Conservation (phyloP, 2,113 vertebrate species). For the Ceratotherium simum region DNA sequence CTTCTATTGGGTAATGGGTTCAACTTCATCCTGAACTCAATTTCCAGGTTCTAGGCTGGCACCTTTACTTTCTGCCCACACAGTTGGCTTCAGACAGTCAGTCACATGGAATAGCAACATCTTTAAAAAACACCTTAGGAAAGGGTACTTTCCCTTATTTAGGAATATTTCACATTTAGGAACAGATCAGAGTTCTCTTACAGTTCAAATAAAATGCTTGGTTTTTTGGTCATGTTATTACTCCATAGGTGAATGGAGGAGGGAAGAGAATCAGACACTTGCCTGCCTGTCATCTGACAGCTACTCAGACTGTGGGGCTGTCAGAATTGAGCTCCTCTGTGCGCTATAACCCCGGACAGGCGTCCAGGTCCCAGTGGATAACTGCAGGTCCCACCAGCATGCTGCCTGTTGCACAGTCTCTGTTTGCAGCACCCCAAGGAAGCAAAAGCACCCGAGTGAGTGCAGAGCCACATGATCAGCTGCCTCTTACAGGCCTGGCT, state of each 20-base stretch:
- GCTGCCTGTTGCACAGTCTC: neutral
- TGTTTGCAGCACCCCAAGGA: conserved; percentile 27
- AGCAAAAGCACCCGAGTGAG: conserved; percentile 18
- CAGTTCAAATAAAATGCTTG: neutral
- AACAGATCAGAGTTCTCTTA: conserved; percentile 8
- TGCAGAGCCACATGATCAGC: neutral
- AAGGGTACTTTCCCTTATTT: neutral
- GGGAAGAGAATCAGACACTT: neutral
- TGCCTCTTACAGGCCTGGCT: neutral
- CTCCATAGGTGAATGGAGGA: neutral
- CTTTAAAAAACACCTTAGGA: neutral
- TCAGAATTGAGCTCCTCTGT: neutral
- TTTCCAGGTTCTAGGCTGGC: conserved; percentile 26
- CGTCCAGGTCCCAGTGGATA: neutral
- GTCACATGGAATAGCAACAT: neutral
- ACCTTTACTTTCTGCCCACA: neutral
- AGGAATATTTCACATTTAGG: neutral
- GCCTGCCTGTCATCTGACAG: neutral
- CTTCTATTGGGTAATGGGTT: neutral
- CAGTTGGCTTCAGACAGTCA: neutral
- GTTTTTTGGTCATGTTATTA: neutral
- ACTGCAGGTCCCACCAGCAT: neutral
- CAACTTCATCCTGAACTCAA: neutral
- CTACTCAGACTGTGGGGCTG: neutral
- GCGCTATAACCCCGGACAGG: neutral